Evolutionary conservation across 1,140 invertebrate species (phyloP).

Genomic region (Dolichoris vasculosae): DNA sequence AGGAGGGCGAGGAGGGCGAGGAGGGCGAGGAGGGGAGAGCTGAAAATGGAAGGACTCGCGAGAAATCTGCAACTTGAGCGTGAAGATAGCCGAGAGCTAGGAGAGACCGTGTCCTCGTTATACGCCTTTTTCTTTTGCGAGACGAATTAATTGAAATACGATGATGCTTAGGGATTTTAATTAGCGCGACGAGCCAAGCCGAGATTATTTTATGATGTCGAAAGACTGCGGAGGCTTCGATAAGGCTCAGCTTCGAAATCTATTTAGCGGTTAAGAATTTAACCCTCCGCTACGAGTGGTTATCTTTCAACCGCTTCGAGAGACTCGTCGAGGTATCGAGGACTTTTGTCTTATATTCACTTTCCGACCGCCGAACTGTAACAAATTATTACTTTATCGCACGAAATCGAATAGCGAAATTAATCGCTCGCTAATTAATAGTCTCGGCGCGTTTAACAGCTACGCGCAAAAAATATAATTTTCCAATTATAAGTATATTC

Average conservation of each 20-base stretch:
- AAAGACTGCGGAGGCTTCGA: neutral
- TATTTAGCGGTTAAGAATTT: neutral
- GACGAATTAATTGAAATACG: slow-evolving; percentile 49
- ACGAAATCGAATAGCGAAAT: neutral
- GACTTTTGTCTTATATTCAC: too few relatives aligned
- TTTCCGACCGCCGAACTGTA: neutral
- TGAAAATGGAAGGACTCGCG: slow-evolving; percentile 22
- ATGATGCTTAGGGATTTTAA: slow-evolving; percentile 45
- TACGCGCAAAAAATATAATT: too few relatives aligned
- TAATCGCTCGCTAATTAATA: too few relatives aligned
- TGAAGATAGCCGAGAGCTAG: slow-evolving; percentile 27
- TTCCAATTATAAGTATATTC: too few relatives aligned
- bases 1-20: neutral
- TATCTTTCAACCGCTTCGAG: neutral
- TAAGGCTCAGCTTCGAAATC: neutral
- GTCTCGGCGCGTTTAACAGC: too few relatives aligned
- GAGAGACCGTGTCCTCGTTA: slow-evolving; percentile 34
- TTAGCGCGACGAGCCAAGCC: slow-evolving; percentile 9
- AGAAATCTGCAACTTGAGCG: slow-evolving; percentile 53
- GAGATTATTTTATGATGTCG: slow-evolving; percentile 3
- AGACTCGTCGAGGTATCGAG: neutral
- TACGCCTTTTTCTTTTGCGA: neutral
- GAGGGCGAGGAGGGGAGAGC: neutral
- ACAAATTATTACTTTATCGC: neutral
- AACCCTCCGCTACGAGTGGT: neutral